A percentile compares a stretch with the other conserved stretches of the same genome.
Evolutionary conservation across 2,113 vertebrate species (phyloP).

Genomic region (Crypturellus undulatus): DNA sequence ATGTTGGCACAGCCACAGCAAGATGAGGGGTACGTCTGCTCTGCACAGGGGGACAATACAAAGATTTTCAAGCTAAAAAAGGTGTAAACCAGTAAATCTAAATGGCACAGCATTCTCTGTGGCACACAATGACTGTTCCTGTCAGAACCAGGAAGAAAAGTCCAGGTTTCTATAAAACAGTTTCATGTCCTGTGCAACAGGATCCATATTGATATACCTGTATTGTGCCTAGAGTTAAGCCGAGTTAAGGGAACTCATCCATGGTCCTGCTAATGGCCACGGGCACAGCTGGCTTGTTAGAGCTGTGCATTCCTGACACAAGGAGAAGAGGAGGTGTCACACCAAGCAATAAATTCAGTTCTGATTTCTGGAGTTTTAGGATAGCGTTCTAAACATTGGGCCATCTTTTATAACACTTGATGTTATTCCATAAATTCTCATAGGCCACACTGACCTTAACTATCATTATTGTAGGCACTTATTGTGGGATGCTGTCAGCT

Average conservation of each 20-base stretch:
- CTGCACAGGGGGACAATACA: background rate
- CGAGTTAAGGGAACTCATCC: background rate
- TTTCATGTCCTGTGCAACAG: background rate
- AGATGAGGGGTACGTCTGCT: background rate
- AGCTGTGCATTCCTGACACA: background rate
- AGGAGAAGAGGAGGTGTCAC: background rate
- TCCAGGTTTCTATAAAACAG: background rate
- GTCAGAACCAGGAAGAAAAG: background rate
- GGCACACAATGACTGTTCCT: background rate
- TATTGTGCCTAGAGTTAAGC: background rate
- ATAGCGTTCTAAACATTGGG: background rate
- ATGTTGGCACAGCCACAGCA: background rate
- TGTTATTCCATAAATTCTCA: background rate
- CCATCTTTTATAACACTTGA: background rate
- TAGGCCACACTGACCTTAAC: background rate
- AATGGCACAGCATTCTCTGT: background rate
- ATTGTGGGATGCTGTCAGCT: background rate
- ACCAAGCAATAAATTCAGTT: background rate
- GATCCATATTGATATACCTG: rapidly evolving
- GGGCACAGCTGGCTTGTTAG: background rate
- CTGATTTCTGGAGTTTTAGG: background rate
- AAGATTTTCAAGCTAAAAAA: background rate
- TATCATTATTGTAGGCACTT: background rate
- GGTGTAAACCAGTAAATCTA: background rate
- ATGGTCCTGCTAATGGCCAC: background rate